These are phyloP conservation scores for Hyla sarda DNA, from an alignment of 2,113 vertebrate genomes.

Conservation along the genomic window DNA sequence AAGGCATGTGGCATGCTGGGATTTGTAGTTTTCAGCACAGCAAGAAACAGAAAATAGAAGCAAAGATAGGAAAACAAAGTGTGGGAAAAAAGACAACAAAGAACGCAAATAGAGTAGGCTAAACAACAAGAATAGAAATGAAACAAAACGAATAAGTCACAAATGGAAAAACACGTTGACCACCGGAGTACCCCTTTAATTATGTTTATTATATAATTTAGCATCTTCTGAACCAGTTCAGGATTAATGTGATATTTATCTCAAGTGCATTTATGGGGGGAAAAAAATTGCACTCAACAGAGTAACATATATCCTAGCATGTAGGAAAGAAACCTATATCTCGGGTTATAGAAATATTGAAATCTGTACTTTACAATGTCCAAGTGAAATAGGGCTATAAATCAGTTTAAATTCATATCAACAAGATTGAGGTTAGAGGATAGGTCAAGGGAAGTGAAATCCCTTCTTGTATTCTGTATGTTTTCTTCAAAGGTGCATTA, in stretches of 20 bases:
- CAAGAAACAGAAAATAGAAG: too few species aligned
- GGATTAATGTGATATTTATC: constrained; percentile 10
- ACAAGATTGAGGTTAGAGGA: constrained; percentile 25
- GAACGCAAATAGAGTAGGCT: too few species aligned
- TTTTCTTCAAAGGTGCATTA: constrained; percentile 2
- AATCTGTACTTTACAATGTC: constrained; percentile 36
- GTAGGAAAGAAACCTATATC: constrained; percentile 19
- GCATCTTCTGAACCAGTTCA: neutral
- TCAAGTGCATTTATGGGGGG: constrained; percentile 5
- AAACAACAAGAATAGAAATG: too few species aligned
- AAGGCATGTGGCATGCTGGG: too few species aligned
- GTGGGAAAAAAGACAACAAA: too few species aligned
- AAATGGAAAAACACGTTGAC: too few species aligned
- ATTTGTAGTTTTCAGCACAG: too few species aligned
- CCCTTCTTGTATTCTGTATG: constrained; percentile 5
- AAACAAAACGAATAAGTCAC: too few species aligned
- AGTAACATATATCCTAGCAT: constrained; percentile 11
- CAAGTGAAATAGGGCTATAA: constrained; percentile 52
- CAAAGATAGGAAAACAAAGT: too few species aligned
- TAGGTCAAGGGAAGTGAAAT: constrained; percentile 41
- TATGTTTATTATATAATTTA: neutral
- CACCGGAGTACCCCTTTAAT: too few species aligned
- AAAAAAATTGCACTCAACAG: constrained; percentile 7
- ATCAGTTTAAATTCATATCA: constrained; percentile 51
- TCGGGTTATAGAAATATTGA: constrained; percentile 34